Evolutionary conservation across 2,797 vertebrate species (phyloP), one percentile per base, ranked within the genome.

Genomic region (Ceyx erithaca): DNA sequence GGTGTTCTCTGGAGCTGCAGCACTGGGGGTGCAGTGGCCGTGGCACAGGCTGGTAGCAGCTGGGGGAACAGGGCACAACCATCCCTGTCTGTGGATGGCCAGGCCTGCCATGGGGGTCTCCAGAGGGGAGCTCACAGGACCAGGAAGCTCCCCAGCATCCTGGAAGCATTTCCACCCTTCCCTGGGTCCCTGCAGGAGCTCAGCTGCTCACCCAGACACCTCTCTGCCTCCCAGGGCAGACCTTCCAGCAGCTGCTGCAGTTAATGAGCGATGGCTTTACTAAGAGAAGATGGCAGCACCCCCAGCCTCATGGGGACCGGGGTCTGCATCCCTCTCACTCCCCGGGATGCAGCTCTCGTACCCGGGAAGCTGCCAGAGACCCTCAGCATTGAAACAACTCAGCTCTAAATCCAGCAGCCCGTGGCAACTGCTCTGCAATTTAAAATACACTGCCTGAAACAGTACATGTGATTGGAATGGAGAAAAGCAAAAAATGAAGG

Each of bases 61-160:
- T 30, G 12, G 0, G 17, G 12, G 31, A 31, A 1, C 6, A 33
- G 26, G 45, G 9, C 1, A 5, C 37, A 1, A 41, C 14, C 9
- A 18, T 14, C 1, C 2, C 26, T 9, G 2, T 2, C 61, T 8
- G 31, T 1, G 3, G 35, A 37, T 9, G 49, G n/a, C 40, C 3
- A 0, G 30, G 45, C 33, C 63, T 14, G 5, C 26, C 11, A 2
- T 6, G 1, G 37, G 45, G 2, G 22, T 19, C 45, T 68, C 63
- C 1, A 0, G 28, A 40, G 55, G 31, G 64, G 40, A 66, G 61
- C 43, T 49, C 16, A 1, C 10, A 13, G 72, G 59, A 64, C 37
- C 21, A 23, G 43, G 37, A 40, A 40, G 37, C 37, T 40, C 37
- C 37, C 25, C 22, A 26, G 51, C 16, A 57, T 22, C 72, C 14